Percentiles rank a stretch among this genome's conserved stretches.
Evolutionary conservation across 35 echinoderm and acorn worm species (phyloP).

Genomic region (Hemicentrotus pulcherrimus): DNA sequence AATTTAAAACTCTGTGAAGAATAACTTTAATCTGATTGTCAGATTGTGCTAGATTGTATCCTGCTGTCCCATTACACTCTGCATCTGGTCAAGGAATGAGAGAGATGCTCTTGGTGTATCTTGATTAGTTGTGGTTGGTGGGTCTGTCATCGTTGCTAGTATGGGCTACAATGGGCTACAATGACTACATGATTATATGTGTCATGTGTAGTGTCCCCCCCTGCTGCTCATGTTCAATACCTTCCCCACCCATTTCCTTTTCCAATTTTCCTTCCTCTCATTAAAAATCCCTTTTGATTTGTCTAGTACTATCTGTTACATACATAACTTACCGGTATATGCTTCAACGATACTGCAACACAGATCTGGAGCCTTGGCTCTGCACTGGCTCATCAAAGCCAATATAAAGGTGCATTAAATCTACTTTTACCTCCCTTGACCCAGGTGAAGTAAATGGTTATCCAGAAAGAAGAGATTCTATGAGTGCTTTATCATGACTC

Average conservation of each 20-base stretch:
- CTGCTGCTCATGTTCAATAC: background rate
- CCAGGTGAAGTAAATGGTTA: too few relatives aligned
- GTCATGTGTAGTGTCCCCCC: background rate
- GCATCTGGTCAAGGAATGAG: conserved; percentile 1
- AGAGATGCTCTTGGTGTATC: background rate
- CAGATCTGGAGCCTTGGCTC: too few relatives aligned
- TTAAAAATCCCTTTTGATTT: background rate
- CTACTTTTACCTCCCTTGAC: too few relatives aligned
- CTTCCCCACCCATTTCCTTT: background rate
- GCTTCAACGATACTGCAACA: too few relatives aligned
- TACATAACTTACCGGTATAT: too few relatives aligned
- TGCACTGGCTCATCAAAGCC: too few relatives aligned
- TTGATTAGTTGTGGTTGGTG: background rate
- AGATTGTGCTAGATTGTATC: background rate
- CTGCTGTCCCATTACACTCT: background rate
- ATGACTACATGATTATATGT: background rate
- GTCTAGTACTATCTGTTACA: too few relatives aligned
- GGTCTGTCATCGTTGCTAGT: background rate
- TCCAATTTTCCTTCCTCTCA: background rate
- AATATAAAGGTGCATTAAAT: too few relatives aligned
- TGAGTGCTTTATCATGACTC: too few relatives aligned
- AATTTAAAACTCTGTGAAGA: background rate
- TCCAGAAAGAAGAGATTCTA: too few relatives aligned
- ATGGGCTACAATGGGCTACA: background rate
- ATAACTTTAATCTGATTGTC: conserved; percentile 4